Base-by-base conservation (phyloP, 2,888 invertebrate genomes). In the Napeogenes sylphis region DNA sequence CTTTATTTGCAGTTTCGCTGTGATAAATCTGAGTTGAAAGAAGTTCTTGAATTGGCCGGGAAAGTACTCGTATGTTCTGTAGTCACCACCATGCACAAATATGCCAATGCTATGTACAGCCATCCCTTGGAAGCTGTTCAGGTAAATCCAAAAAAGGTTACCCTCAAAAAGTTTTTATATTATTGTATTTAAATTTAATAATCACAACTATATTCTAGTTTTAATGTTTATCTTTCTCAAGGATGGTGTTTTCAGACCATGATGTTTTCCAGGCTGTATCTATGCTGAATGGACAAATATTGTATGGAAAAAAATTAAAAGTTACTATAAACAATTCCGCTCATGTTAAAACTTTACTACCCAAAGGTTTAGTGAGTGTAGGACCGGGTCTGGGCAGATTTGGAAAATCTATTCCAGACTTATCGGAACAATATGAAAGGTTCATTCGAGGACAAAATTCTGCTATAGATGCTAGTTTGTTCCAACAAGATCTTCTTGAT, bases 51-150 rank as follows among this genome's bases (percentile, higher is more conserved):
- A 57, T 56, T 88, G 21, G 88, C 87, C 0, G 89, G 89, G 0
- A 74, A 75, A 0, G 84, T 89, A 0, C 55, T 84, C 0, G 69
- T 76, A n/a, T 86, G 84, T 53, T 69, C 76, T 0, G 73, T 84
- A 0, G 64, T 76, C 2, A 33, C 62, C 0, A 46, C 45, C 0
- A 54, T 47, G 4, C 46, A 62, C 1, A 76, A 72, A 62, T 81
- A 75, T 45, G 87, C 86, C 0, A 82, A 78, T 32, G 80, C 83
- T 2, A 81, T 83, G 83, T 89, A 83, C 67, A 82, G 79, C 45
- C 89, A 89, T 67, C 85, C 88, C 0, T 70, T 89, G 33, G 89
- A 89, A 73, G 88, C 88, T 1, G 81, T 88, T 5, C 88, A 89
- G 84, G 88, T 87, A 69, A 56, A 47, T 38, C 30, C 32, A 62